phyloP scores from a whole-genome alignment of 2,797 vertebrate species.

The Sebastes kiyomatsui region DNA sequence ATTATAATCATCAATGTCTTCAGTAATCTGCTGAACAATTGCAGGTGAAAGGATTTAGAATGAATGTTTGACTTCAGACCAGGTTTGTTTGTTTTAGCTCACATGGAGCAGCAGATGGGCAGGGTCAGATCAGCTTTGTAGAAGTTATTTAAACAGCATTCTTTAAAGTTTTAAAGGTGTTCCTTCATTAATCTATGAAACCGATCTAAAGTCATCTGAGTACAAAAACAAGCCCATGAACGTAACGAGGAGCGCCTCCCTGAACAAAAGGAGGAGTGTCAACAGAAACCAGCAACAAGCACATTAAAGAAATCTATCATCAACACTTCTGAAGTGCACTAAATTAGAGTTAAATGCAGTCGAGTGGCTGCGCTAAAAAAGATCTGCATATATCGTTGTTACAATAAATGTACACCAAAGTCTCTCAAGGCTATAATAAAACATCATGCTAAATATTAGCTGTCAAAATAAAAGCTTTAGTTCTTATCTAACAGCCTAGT shows the following conservation, averaged over 20 bases:
- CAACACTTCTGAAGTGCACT: slow-evolving; percentile 78
- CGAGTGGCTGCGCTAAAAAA: slow-evolving; percentile 57
- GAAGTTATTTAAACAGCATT: background rate
- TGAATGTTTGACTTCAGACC: background rate
- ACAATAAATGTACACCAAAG: slow-evolving; percentile 35
- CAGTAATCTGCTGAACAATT: background rate
- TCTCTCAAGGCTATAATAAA: slow-evolving; percentile 44
- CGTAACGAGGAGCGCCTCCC: slow-evolving; percentile 37
- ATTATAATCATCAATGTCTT: background rate
- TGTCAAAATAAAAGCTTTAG: slow-evolving; percentile 52
- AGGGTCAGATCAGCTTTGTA: background rate
- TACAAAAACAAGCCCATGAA: slow-evolving; percentile 16
- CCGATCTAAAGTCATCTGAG: background rate
- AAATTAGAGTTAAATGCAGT: slow-evolving; percentile 60
- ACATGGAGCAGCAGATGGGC: slow-evolving; percentile 1
- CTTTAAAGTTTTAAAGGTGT: background rate
- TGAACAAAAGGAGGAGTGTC: slow-evolving; percentile 37
- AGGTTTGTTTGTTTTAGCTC: background rate
- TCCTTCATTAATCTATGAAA: background rate
- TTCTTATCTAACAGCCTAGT: slow-evolving; percentile 27
- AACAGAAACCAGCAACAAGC: slow-evolving; percentile 36
- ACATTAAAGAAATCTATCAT: slow-evolving; percentile 47
- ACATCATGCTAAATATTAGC: slow-evolving; percentile 76
- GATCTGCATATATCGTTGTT: slow-evolving; percentile 39
- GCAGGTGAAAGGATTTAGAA: background rate